These are phyloP conservation scores for Herminia tarsipennalis DNA, from an alignment of 2,888 invertebrate genomes.

Conservation along the genomic window DNA sequence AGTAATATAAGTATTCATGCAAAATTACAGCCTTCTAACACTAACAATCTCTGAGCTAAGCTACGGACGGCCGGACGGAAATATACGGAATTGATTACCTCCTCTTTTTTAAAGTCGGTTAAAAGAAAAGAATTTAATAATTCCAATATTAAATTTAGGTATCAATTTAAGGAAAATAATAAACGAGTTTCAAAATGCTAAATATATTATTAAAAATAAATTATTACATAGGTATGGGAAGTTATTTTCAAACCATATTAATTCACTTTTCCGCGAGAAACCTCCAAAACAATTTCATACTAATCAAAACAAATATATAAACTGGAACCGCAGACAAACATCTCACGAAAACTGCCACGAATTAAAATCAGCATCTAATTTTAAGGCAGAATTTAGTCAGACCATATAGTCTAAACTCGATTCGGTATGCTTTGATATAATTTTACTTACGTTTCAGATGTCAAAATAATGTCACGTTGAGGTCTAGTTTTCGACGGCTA, in stretches of 20 bases:
- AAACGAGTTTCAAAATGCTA: no score
- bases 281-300: conserved; percentile 20
- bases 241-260: conserved; percentile 11
- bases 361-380: conserved; percentile 27
- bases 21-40: no score
- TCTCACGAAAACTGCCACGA: conserved; percentile 16
- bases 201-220: no score
- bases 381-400: conserved; percentile 12
- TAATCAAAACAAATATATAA: conserved; percentile 24
- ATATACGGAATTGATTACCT: no score
- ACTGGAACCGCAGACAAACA: conserved; percentile 24
- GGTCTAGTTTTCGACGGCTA: conserved; percentile 34
- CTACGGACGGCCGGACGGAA: no score
- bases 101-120: no score
- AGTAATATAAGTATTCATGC: no score
- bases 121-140: no score
- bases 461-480: conserved; percentile 38
- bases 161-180: no score
- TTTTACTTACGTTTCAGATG: conserved; percentile 26
- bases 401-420: conserved; percentile 10
- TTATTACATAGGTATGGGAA: not conserved
- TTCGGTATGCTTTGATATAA: conserved; percentile 18
- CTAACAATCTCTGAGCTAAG: no score
- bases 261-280: conserved; percentile 23
- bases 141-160: no score